These are phyloP conservation scores for Ylistrum balloti DNA, from an alignment of 1,140 invertebrate species.

Conservation along the genomic window DNA sequence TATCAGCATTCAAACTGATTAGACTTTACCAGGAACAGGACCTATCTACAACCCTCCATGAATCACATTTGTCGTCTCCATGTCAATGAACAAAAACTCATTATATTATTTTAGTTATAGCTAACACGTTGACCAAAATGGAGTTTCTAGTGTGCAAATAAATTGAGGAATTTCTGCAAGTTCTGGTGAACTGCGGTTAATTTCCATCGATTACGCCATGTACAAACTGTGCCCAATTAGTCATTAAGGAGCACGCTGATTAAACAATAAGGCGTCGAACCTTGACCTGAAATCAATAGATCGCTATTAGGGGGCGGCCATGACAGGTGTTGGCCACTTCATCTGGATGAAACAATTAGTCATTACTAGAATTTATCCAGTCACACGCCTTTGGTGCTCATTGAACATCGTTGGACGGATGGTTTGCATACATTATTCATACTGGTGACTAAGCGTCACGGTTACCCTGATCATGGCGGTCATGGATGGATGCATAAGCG, in stretches of 20 bases:
- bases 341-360: conserved; percentile 28
- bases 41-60: no score
- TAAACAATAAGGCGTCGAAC: neutral
- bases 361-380: neutral
- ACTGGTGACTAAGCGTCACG: conserved; percentile 20
- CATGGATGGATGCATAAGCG: neutral
- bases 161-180: no score
- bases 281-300: conserved; percentile 22
- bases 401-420: neutral
- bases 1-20: no score
- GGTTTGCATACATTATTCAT: neutral
- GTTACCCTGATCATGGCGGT: neutral
- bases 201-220: neutral
- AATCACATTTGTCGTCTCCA: no score
- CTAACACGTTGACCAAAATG: no score
- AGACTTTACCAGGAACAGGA: no score
- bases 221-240: neutral
- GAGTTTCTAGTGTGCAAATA: no score
- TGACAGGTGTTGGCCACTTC: conserved; percentile 29
- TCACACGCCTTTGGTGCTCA: neutral
- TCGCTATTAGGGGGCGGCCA: neutral
- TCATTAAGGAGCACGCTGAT: neutral
- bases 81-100: no score
- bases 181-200: neutral
- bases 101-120: no score